These are phyloP conservation scores for Pocillopora damicornis DNA, from an alignment of 64 coral and sea anemone species.

Conservation along the genomic window DNA sequence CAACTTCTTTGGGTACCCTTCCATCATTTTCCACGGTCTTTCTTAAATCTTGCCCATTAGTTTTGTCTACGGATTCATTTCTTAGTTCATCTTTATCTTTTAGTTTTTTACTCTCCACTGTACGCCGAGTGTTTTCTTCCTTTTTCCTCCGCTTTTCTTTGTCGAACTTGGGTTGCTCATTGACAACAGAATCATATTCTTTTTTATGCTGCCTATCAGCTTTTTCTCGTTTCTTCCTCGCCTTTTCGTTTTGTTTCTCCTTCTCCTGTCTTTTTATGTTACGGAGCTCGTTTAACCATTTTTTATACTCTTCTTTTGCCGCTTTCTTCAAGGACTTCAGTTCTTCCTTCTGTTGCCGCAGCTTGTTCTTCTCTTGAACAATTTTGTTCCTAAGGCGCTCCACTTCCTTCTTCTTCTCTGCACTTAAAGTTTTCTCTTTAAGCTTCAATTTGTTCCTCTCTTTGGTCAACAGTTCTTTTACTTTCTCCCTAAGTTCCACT, in stretches of 20 bases:
- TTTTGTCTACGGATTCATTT: no score
- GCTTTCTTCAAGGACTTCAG: constrained; percentile 39
- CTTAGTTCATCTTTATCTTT: no score
- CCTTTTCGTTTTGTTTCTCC: not conserved
- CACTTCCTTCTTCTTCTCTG: constrained; percentile 11
- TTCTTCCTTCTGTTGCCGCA: constrained; percentile 28
- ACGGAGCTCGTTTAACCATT: constrained; percentile 32
- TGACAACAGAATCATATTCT: constrained; percentile 33
- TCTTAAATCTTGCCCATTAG: no score
- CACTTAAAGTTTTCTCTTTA: constrained; percentile 13
- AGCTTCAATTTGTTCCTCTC: constrained; percentile 8
- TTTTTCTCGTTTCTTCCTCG: not conserved
- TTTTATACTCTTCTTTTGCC: constrained; percentile 16
- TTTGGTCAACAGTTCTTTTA: constrained; percentile 14
- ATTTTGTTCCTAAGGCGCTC: constrained; percentile 13
- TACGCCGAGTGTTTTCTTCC: constrained; percentile 5
- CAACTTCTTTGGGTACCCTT: no score
- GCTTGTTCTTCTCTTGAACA: constrained; percentile 39
- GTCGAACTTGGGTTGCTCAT: constrained; percentile 42
- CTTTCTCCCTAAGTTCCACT: constrained; percentile 1
- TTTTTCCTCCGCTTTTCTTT: constrained; percentile 27
- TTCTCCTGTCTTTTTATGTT: constrained; percentile 8
- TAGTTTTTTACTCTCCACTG: not conserved
- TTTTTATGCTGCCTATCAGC: not conserved
- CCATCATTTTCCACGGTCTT: no score